Conservation (phyloP, 2,888 invertebrate genomes). For the Dysmachus trigonus region DNA sequence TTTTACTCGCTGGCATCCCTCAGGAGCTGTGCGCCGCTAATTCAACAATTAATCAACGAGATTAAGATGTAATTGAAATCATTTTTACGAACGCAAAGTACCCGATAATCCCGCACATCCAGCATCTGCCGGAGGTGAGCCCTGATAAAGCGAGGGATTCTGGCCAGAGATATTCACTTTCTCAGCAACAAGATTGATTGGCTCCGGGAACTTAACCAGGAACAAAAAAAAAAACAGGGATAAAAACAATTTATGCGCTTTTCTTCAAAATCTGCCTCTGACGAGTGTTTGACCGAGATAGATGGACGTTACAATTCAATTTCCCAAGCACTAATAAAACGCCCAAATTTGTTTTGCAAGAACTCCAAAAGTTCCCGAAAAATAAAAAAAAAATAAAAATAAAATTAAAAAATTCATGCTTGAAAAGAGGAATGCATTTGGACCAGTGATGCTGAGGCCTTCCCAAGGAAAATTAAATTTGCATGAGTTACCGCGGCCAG, state of each 20-base stretch:
- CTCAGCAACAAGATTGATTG: neutral
- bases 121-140: neutral
- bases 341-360: neutral
- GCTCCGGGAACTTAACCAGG: neutral
- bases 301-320: neutral
- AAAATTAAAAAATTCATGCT: neutral
- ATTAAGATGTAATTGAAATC: slow-evolving; percentile 48
- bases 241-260: neutral
- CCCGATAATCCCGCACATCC: slow-evolving; percentile 17
- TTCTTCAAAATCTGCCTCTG: neutral
- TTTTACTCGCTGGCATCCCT: neutral
- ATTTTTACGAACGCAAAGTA: slow-evolving; percentile 44
- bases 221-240: no score
- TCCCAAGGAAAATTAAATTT: neutral
- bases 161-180: neutral
- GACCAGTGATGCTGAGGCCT: neutral
- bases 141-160: neutral
- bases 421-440: neutral
- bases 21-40: slow-evolving; percentile 19
- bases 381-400: neutral
- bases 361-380: neutral
- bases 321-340: neutral
- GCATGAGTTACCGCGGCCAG: neutral
- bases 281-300: neutral
- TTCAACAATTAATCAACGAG: slow-evolving; percentile 41